These are phyloP conservation scores for Biston stratarius DNA, from an alignment of 2,888 invertebrate species.

Conservation along the genomic window DNA sequence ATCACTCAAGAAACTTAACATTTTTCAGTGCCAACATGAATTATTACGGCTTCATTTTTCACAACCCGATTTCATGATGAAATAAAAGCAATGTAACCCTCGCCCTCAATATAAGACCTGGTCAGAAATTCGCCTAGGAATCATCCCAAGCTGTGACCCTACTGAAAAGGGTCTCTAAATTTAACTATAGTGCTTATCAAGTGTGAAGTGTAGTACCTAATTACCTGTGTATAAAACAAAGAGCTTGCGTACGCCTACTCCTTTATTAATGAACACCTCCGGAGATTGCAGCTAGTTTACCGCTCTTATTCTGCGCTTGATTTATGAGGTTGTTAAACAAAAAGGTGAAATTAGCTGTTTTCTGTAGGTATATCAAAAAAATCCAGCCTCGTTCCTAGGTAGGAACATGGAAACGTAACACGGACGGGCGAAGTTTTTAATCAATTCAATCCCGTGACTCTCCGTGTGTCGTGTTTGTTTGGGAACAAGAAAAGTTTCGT, in stretches of 20 bases:
- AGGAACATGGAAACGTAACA: constrained; percentile 44
- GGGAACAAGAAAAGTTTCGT: constrained; percentile 63
- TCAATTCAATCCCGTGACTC: constrained; percentile 67
- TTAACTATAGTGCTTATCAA: constrained; percentile 65
- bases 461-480: constrained; percentile 63
- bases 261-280: constrained; percentile 54
- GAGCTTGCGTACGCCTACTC: constrained; percentile 50
- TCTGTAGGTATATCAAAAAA: constrained; percentile 40
- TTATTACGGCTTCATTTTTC: constrained; percentile 35
- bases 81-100: constrained; percentile 42
- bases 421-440: constrained; percentile 64
- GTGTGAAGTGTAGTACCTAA: constrained; percentile 64
- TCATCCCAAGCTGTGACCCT: constrained; percentile 41
- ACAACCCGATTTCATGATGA: constrained; percentile 31
- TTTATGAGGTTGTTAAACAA: constrained; percentile 43
- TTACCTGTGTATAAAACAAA: constrained; percentile 61
- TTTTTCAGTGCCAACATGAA: constrained; percentile 28
- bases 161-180: constrained; percentile 57
- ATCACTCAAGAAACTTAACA: constrained; percentile 15
- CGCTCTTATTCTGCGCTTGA: constrained; percentile 48
- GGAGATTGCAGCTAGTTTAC: constrained; percentile 55
- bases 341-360: constrained; percentile 41
- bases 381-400: constrained; percentile 29
- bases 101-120: constrained; percentile 50
- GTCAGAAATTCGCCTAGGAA: constrained; percentile 51